Evolutionary conservation across 2,113 vertebrate species (phyloP).

Genomic region (Hippocampus mohnikei): DNA sequence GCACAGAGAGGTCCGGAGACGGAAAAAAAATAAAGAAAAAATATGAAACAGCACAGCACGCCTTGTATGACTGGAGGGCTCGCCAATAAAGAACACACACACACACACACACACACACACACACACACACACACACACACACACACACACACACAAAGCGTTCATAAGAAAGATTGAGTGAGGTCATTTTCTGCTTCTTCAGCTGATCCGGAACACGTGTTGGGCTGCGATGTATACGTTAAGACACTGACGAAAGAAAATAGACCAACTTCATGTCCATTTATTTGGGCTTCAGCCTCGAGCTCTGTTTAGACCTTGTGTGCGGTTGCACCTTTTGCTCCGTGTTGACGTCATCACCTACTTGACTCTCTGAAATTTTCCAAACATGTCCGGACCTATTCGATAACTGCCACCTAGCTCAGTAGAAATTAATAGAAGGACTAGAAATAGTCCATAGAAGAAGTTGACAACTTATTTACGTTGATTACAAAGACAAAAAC

Average conservation of each 20-base stretch:
- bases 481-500: no score
- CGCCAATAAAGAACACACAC: slow-evolving; percentile 34
- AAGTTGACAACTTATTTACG: neutral
- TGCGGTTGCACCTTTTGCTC: neutral
- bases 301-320: slow-evolving; percentile 26
- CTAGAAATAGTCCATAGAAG: neutral
- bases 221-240: slow-evolving; percentile 59
- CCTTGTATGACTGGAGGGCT: slow-evolving; percentile 25
- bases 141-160: slow-evolving; percentile 34
- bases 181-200: slow-evolving; percentile 64
- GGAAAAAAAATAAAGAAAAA: slow-evolving; percentile 7
- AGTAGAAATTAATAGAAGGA: neutral
- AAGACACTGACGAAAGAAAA: slow-evolving; percentile 62
- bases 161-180: slow-evolving; percentile 41
- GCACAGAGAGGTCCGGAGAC: slow-evolving; percentile 21
- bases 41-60: slow-evolving; percentile 43
- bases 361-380: neutral
- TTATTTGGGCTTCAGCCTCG: slow-evolving; percentile 53
- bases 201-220: slow-evolving; percentile 72
- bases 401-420: neutral
- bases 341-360: neutral
- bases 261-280: slow-evolving; percentile 40
- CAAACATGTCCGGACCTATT: neutral
- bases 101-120: slow-evolving; percentile 27
- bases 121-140: slow-evolving; percentile 43